phyloP scores from a whole-genome alignment of 2,797 vertebrate genomes.

The Alca torda region DNA sequence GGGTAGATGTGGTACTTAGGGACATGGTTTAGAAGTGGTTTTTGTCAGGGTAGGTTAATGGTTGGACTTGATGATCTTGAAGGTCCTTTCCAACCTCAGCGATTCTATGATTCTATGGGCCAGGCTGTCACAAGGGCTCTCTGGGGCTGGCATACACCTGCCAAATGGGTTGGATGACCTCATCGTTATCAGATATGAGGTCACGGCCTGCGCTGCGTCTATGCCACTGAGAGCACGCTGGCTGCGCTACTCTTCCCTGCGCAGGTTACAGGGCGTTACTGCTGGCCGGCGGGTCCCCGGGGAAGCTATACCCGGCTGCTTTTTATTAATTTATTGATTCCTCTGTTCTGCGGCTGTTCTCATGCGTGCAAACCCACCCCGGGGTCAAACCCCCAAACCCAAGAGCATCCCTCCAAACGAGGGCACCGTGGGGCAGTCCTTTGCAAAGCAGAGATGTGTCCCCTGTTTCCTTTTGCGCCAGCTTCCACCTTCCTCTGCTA shows the following conservation, averaged over 20 bases:
- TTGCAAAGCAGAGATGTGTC: not conserved
- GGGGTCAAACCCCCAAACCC: too few relatives aligned
- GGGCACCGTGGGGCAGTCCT: too few relatives aligned
- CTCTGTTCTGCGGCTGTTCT: not conserved
- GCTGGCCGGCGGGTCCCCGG: not conserved
- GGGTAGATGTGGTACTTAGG: too few relatives aligned
- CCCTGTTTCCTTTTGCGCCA: not conserved
- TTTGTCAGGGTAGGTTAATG: too few relatives aligned
- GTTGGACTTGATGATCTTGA: too few relatives aligned
- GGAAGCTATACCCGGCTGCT: not conserved
- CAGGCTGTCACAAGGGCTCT: not conserved
- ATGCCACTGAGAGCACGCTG: not conserved
- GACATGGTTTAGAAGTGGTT: too few relatives aligned
- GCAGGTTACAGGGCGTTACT: not conserved
- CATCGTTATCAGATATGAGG: not conserved
- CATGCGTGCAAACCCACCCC: not conserved
- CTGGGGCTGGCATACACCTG: not conserved
- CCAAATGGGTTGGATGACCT: not conserved
- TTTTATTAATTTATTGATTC: not conserved
- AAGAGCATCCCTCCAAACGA: not conserved
- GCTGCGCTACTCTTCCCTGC: not conserved
- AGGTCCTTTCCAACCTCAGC: too few relatives aligned
- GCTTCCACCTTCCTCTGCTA: not conserved
- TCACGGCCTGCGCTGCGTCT: not conserved
- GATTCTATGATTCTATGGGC: too few relatives aligned